Base-by-base conservation (phyloP, 2,888 invertebrate genomes). In the Lapara coniferarum region DNA sequence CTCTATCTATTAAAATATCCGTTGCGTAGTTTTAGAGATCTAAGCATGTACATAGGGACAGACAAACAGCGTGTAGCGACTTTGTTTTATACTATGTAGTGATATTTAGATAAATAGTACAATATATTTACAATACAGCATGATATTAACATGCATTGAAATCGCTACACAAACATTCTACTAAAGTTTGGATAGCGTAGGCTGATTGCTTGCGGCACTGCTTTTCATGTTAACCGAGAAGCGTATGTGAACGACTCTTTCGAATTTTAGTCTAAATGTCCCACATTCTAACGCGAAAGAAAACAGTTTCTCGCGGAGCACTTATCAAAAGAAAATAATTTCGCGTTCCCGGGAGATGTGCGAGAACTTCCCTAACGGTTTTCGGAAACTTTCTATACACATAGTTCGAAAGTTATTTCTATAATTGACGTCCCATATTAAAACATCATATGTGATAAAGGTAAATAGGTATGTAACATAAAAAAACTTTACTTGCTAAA, bases 241-340 rank as follows among this genome's bases (percentile, higher is more conserved):
- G 46, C 10, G 12, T 59, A 59, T 63, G 19, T 49, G 63, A 46
- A 63, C 49, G 49, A 49, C 19, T 63, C 63, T 59, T 46, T 63
- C 63, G 63, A 63, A 46, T 49, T 63, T 63, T 49, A 63, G 63
- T 63, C 49, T 63, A 63, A 63, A 49, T 49, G 19, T 49, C 12
- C 46, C 16, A 19, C 63, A 63, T 63, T 59, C 59, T 46, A 44
- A 49, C 19, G 19, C 19, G 63, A 63, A 19, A 49, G 59, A 46
- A 63, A 63, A 49, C 49, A 63, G 16, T 13, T 63, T 46, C 49
- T 49, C 19, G 63, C 16, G 19, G 49, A 59, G 16, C 46, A 16
- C 46, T 16, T 46, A 59, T 59, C 59, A 59, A 59, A 59, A 59
- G 59, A 59, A 59, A 59, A 49, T 46, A 63, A 63, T 49, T 63